Base-by-base conservation (phyloP, 2,113 vertebrate genomes). In the Dipodomys spectabilis region DNA sequence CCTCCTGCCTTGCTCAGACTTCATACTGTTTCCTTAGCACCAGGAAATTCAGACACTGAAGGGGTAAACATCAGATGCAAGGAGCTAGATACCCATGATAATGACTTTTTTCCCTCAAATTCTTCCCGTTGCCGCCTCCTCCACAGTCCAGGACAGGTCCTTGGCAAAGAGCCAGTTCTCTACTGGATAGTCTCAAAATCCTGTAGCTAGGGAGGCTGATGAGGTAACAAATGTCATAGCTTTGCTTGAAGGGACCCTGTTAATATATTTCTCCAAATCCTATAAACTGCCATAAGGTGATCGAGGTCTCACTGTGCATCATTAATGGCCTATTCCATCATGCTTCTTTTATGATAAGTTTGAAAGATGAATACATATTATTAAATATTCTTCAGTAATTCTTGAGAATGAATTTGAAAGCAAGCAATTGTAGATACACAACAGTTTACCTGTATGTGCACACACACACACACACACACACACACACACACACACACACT, bases 21-120 rank as follows among this genome's bases (percentile, higher is more conserved):
- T 7, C 25, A 0, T 0, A 8, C 25, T 28, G 8, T 32, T 12
- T 23, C 9, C 19, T 5, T 0, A 0, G 2, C 0, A 0, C 11
- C 5, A 45, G 3, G 30, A 8, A 28, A 18, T 4, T 5, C 0
- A n/a, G 68, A 45, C 2, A 1, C 25, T 3, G 35, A 25, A 27
- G 87, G 19, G 68, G 22, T 0, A 0, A 28, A 32, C 28, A 19
- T 4, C 45, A 7, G n/a, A 9, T 18, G 8, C 20, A 20, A 20
- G 13, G 12, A 75, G 3, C 23, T 22, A 85, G 44, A 39, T 25
- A 4, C 39, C 10, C 0, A 0, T 8, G 4, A 16, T 6, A 2
- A 1, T 23, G 79, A 45, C 73, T 22, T 67, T 79, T 62, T 22
- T 19, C 22, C 0, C 6, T 28, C 0, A 2, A 2, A 23, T 68